A percentile compares a stretch with the other conserved stretches of the same genome.
Conservation (phyloP, 2,797 vertebrate genomes). For the Sebastes oblongus region DNA sequence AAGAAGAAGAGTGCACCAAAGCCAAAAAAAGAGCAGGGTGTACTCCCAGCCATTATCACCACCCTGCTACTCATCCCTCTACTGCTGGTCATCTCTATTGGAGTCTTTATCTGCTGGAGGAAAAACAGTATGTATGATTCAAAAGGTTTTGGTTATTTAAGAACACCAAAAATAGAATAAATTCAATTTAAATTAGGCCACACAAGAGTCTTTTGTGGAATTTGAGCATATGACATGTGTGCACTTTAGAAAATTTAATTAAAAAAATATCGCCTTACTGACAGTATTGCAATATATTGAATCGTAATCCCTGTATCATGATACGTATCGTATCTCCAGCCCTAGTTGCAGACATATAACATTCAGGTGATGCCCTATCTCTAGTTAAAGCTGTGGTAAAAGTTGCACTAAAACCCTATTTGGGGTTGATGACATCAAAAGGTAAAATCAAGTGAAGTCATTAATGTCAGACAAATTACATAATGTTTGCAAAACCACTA, state of each 20-base stretch:
- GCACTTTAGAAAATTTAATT: no score
- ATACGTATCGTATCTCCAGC: no score
- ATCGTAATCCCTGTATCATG: no score
- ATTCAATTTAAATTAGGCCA: background rate
- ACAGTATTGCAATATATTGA: no score
- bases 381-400: background rate
- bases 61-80: conserved; percentile 90
- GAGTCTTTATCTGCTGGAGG: conserved; percentile 90
- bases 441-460: background rate
- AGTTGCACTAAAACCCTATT: background rate
- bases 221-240: no score
- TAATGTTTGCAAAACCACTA: background rate
- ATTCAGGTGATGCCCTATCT: background rate
- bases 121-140: conserved; percentile 84
- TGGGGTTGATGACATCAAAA: background rate
- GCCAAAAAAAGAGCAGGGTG: conserved; percentile 60
- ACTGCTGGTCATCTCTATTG: conserved; percentile 85
- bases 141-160: background rate
- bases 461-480: background rate
- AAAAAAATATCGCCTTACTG: no score
- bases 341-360: background rate
- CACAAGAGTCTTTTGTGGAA: background rate
- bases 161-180: background rate
- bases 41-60: conserved; percentile 89
- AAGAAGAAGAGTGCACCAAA: conserved; percentile 75